Conservation (phyloP, 2,797 vertebrate species). For the Pangasius larnaudii region DNA sequence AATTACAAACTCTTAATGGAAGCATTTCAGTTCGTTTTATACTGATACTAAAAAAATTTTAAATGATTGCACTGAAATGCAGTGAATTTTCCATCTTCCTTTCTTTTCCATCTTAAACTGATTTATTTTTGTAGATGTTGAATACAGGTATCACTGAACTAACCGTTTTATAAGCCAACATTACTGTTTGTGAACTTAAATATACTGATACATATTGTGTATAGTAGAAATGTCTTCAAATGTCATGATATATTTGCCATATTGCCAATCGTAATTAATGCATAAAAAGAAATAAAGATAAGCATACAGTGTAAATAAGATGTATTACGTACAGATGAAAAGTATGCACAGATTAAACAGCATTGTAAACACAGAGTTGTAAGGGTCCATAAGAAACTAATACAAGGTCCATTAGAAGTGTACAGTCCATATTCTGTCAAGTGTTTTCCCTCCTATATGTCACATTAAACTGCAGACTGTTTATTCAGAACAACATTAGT, state of each 20-base stretch:
- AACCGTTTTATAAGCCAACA: neutral
- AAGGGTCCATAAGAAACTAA: neutral
- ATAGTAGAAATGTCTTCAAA: neutral
- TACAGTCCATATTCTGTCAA: slow-evolving; percentile 10
- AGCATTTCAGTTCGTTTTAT: neutral
- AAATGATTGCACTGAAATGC: neutral
- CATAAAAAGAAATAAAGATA: neutral
- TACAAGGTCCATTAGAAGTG: slow-evolving; percentile 18
- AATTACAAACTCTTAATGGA: too few species aligned
- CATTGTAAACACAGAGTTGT: neutral
- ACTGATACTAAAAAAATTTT: neutral
- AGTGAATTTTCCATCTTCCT: neutral
- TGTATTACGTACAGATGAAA: neutral
- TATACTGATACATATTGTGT: neutral
- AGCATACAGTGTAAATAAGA: neutral
- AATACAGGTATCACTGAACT: neutral
- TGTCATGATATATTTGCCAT: neutral
- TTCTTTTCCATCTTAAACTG: neutral
- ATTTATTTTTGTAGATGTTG: neutral
- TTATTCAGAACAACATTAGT: slow-evolving; percentile 34
- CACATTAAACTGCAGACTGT: slow-evolving; percentile 31
- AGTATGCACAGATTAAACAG: slow-evolving; percentile 6
- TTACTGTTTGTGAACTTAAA: too few species aligned
- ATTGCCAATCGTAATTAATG: neutral
- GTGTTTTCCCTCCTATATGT: slow-evolving; percentile 17